Conservation (phyloP, 2,888 invertebrate genomes). For the Eupithecia subfuscata region DNA sequence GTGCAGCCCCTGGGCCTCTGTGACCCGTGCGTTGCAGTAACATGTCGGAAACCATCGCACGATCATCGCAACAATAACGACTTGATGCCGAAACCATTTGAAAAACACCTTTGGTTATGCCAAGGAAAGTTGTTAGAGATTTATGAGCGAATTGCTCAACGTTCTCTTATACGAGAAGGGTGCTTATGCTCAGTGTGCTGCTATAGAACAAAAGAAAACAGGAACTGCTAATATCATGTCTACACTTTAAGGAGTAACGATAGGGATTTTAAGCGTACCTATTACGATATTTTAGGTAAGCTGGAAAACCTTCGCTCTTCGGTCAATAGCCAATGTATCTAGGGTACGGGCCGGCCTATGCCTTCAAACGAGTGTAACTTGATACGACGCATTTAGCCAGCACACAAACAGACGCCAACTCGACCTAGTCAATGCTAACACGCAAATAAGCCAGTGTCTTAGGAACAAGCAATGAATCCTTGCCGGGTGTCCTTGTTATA, state of each 20-base stretch:
- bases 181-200: not conserved
- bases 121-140: conserved; percentile 19
- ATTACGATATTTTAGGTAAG: not conserved
- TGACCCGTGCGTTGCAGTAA: conserved; percentile 46
- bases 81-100: conserved; percentile 32
- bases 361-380: conserved; percentile 47
- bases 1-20: conserved; percentile 11
- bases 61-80: conserved; percentile 21
- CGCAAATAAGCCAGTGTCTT: conserved; percentile 29
- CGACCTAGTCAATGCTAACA: conserved; percentile 32
- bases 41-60: conserved; percentile 30
- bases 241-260: not conserved
- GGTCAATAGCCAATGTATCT: conserved; percentile 46
- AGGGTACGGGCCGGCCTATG: conserved; percentile 45
- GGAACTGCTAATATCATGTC: not conserved
- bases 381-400: conserved; percentile 32
- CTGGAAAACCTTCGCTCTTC: conserved; percentile 35
- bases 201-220: not conserved
- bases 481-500: conserved; percentile 65
- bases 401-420: conserved; percentile 36
- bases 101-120: conserved; percentile 26
- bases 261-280: not conserved
- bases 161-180: not conserved
- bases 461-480: conserved; percentile 47
- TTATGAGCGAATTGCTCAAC: conserved; percentile 13